A percentile compares a stretch with the other conserved stretches of the same genome.
Evolutionary conservation across 2,113 vertebrate genomes (phyloP).

Genomic region (Xyrauchen texanus): DNA sequence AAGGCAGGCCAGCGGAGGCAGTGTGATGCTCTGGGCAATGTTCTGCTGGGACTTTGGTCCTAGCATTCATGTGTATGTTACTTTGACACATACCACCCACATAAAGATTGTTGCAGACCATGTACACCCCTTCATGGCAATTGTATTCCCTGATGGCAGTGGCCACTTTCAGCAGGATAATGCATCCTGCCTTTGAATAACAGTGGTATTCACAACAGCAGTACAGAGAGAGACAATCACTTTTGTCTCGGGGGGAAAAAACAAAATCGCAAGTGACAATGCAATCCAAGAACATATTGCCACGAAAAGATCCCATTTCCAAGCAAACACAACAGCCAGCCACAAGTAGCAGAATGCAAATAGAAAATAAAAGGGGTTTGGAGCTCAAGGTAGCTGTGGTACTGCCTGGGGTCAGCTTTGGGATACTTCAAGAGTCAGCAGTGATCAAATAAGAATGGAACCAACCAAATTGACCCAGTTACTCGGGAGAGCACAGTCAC

Average conservation of each 20-base stretch:
- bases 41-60: no score
- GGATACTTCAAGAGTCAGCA: neutral
- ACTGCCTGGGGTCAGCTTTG: constrained; percentile 6
- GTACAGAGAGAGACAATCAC: neutral
- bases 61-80: no score
- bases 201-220: neutral
- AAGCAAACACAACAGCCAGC: neutral
- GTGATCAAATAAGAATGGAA: neutral
- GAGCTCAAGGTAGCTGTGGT: neutral
- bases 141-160: no score
- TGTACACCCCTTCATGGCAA: no score
- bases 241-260: neutral
- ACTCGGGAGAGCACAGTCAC: no score
- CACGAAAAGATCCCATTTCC: constrained; percentile 1
- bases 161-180: no score
- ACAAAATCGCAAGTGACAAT: neutral
- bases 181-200: no score
- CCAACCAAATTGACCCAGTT: no score
- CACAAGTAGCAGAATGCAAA: neutral
- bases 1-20: no score
- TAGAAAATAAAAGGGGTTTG: neutral
- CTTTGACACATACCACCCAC: no score
- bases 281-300: neutral
- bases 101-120: no score
- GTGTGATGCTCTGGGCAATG: no score